A percentile compares a stretch with the other conserved stretches of the same genome.
These are phyloP conservation scores for Peromyscus maniculatus DNA, from an alignment of 2,113 vertebrate genomes.

Conservation along the genomic window DNA sequence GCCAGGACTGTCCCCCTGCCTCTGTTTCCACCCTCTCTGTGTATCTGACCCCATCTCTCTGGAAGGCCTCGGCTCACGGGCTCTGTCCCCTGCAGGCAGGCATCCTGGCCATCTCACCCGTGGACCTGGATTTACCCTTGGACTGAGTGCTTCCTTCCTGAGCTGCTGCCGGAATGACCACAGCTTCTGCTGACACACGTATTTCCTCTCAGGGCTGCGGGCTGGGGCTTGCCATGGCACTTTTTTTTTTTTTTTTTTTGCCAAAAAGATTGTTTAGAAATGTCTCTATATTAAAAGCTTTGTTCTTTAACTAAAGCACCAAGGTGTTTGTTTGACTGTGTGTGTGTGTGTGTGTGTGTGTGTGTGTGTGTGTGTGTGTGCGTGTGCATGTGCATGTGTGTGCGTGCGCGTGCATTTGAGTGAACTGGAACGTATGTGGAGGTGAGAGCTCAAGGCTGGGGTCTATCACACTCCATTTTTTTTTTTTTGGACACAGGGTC, in stretches of 20 bases:
- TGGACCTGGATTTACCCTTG: constrained; percentile 81
- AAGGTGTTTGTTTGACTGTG: neutral
- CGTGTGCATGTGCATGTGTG: too few relatives aligned
- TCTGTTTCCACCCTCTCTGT: neutral
- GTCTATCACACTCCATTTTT: neutral
- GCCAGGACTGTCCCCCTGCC: neutral
- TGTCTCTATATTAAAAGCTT: neutral
- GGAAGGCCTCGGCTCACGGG: rapidly evolving
- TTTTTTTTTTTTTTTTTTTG: constrained; percentile 2
- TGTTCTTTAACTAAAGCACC: neutral
- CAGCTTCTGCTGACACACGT: neutral
- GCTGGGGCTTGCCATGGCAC: neutral
- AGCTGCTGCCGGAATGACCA: constrained; percentile 30
- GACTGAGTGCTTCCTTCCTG: constrained; percentile 67
- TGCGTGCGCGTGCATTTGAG: too few relatives aligned
- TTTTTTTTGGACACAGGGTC: neutral
- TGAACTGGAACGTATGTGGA: neutral
- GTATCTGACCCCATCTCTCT: neutral
- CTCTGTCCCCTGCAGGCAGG: constrained; percentile 58
- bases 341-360: neutral
- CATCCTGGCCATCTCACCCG: constrained; percentile 75
- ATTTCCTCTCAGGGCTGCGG: constrained; percentile 49
- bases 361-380: too few relatives aligned
- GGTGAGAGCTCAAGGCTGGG: neutral
- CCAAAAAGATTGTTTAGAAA: constrained; percentile 59